Conservation (phyloP, 2,888 invertebrate genomes). For the Copidosoma aretas region DNA sequence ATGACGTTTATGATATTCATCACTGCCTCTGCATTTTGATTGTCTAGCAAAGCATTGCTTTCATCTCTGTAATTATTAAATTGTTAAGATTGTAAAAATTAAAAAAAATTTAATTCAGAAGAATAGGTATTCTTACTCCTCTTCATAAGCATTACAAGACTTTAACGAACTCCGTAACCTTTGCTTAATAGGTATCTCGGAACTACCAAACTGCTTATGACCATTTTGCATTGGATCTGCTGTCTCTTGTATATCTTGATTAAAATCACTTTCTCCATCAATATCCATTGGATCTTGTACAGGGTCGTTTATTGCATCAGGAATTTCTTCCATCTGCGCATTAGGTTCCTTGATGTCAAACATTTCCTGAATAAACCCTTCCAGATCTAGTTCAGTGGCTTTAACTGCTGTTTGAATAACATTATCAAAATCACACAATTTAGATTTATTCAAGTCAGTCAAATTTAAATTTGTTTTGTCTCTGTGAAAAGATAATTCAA, state of each 20-base stretch:
- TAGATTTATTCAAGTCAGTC: conserved; percentile 53
- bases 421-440: conserved; percentile 61
- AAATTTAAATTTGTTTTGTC: conserved; percentile 47
- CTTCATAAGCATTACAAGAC: conserved; percentile 49
- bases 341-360: conserved; percentile 53
- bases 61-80: conserved; percentile 39
- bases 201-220: conserved; percentile 1
- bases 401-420: conserved; percentile 64
- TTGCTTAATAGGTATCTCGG: conserved; percentile 54
- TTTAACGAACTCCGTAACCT: conserved; percentile 54
- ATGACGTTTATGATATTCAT: conserved; percentile 56
- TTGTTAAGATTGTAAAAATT: neutral
- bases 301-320: conserved; percentile 40
- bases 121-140: conserved; percentile 34
- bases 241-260: too few relatives aligned
- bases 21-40: conserved; percentile 59
- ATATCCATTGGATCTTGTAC: conserved; percentile 3
- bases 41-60: conserved; percentile 48
- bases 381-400: conserved; percentile 65
- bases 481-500: conserved; percentile 48
- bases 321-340: conserved; percentile 54
- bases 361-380: conserved; percentile 63
- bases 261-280: too few relatives aligned
- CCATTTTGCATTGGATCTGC: too few relatives aligned
- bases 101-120: neutral